Conservation (phyloP, 2,888 invertebrate species). For the Amphiduros pacificus region DNA sequence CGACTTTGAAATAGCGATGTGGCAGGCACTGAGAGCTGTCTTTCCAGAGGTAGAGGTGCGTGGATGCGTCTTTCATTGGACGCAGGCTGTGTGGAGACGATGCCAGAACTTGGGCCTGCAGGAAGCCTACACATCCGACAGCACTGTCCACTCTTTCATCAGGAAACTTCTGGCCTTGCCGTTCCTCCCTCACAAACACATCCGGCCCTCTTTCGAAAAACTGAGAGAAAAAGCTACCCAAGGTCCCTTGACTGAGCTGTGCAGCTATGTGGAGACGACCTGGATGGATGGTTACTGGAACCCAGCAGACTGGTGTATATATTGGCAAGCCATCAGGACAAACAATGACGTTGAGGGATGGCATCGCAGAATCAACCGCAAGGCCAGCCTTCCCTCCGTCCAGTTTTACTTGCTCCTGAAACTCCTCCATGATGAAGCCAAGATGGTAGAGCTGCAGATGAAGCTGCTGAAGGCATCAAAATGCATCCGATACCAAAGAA, state of each 20-base stretch:
- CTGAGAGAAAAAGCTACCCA: background rate
- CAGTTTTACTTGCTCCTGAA: slow-evolving; percentile 10
- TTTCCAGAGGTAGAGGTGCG: slow-evolving; percentile 1
- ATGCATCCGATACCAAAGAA: background rate
- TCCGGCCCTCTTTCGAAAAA: no score
- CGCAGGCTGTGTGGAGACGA: slow-evolving; percentile 5
- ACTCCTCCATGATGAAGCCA: background rate
- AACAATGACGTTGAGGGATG: slow-evolving; percentile 18
- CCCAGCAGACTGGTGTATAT: no score
- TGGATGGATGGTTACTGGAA: no score
- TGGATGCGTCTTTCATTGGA: slow-evolving; percentile 13
- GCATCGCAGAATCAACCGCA: slow-evolving; percentile 15
- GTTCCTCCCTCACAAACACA: background rate
- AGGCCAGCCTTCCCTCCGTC: background rate
- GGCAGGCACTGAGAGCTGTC: slow-evolving; percentile 6
- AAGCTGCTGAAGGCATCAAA: background rate
- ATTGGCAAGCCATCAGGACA: background rate
- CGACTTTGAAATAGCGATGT: slow-evolving; percentile 15
- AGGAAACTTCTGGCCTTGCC: slow-evolving; percentile 12
- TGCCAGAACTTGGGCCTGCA: background rate
- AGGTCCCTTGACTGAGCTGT: background rate
- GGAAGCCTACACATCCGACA: background rate
- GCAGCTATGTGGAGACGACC: background rate
- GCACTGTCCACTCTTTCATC: no score
- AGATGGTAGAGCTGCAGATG: background rate